Evolutionary conservation across 64 coral and sea anemone species (phyloP).

Genomic region (Platygyra sinensis): DNA sequence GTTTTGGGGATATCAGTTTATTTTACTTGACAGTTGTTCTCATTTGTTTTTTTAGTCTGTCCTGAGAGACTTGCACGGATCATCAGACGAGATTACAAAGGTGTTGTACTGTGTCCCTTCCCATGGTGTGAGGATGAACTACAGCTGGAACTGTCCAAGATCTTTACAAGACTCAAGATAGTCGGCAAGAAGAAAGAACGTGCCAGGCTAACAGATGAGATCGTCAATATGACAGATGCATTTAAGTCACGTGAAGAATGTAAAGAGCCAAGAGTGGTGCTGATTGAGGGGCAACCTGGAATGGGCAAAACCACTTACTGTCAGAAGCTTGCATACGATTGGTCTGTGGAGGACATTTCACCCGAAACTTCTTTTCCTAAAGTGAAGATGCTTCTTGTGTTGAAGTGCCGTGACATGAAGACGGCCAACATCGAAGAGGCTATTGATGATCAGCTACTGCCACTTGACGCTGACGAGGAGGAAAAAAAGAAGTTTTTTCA

Average conservation of each 20-base stretch:
- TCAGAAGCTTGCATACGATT: conserved; percentile 26
- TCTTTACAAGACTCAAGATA: conserved; percentile 29
- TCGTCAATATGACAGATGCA: conserved; percentile 17
- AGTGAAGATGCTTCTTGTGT: conserved; percentile 41
- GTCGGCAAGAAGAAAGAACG: conserved; percentile 29
- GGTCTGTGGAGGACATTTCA: conserved; percentile 26
- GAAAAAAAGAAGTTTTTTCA: not conserved
- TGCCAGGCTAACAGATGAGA: conserved; percentile 27
- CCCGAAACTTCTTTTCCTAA: conserved; percentile 25
- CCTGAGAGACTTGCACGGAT: no score
- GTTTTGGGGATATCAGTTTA: no score
- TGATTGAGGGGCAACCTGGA: conserved; percentile 35
- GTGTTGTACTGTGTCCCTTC: no score
- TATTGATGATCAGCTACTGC: conserved; percentile 44
- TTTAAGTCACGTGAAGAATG: conserved; percentile 28
- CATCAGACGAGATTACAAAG: no score
- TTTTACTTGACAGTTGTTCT: no score
- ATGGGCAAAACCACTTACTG: conserved; percentile 20
- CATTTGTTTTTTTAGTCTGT: no score
- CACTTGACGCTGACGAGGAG: not conserved
- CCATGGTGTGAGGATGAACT: no score
- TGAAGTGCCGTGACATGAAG: conserved; percentile 52
- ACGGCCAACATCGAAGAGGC: not conserved
- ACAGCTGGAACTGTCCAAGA: not conserved
- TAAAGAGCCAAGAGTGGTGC: conserved; percentile 22